These are phyloP conservation scores for Spilosoma lubricipeda DNA, from an alignment of 2,888 invertebrate genomes.

Conservation along the genomic window DNA sequence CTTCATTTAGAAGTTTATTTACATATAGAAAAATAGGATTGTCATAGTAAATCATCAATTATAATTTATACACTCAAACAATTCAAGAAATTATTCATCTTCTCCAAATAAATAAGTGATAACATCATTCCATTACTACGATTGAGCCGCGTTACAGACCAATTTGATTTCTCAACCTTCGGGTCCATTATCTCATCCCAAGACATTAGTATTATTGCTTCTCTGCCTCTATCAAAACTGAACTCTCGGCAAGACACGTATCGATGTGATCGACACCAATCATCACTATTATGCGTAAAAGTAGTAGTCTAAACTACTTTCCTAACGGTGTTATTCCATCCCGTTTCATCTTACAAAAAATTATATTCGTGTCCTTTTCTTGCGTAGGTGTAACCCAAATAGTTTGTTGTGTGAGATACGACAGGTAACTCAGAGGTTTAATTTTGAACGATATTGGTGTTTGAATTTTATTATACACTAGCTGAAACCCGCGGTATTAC, in stretches of 20 bases:
- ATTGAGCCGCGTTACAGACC: conserved; percentile 6
- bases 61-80: not conserved
- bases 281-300: conserved; percentile 79
- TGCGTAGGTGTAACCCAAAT: conserved; percentile 75
- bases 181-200: conserved; percentile 14
- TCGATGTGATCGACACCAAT: conserved; percentile 48
- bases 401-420: conserved; percentile 51
- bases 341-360: conserved; percentile 52
- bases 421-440: conserved; percentile 46
- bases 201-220: conserved; percentile 14
- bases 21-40: not conserved
- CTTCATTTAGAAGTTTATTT: not conserved
- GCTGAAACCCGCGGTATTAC: too few species aligned
- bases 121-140: conserved; percentile 5
- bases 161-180: conserved; percentile 7
- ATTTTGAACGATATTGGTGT: conserved; percentile 14
- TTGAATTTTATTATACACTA: not conserved
- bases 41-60: not conserved
- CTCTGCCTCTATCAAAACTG: not conserved
- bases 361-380: conserved; percentile 59
- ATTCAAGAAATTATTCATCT: not conserved
- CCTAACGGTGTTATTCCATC: conserved; percentile 72
- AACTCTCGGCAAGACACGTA: conserved; percentile 22
- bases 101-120: conserved; percentile 12
- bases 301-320: conserved; percentile 79